Conservation (phyloP, 2,113 vertebrate species). For the Poeciliopsis occidentalis region DNA sequence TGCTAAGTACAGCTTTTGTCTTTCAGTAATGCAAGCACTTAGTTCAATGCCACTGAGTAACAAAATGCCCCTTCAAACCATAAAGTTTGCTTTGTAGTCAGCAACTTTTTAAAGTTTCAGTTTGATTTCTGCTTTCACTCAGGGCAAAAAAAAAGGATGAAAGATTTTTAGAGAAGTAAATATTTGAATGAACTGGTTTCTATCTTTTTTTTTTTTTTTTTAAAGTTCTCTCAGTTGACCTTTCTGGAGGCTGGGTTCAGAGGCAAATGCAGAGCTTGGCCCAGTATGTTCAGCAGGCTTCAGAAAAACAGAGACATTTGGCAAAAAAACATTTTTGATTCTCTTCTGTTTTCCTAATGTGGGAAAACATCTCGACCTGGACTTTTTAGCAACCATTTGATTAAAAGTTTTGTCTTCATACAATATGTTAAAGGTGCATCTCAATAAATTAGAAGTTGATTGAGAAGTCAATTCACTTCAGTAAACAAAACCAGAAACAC, state of each 20-base stretch:
- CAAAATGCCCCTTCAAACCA: not conserved
- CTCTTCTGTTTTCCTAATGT: not conserved
- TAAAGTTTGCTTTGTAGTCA: constrained; percentile 5
- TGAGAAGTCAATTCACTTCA: not conserved
- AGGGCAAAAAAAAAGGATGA: not conserved
- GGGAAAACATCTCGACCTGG: not conserved
- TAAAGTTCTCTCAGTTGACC: not conserved
- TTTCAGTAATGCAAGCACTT: not conserved
- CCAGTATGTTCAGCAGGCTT: not conserved
- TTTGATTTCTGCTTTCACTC: constrained; percentile 3
- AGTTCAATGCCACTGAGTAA: no score
- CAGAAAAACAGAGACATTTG: not conserved
- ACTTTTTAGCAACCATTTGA: not conserved
- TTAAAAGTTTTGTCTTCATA: not conserved
- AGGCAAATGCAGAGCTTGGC: not conserved
- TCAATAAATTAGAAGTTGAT: not conserved
- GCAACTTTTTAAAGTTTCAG: constrained; percentile 8
- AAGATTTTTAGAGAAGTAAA: constrained; percentile 8
- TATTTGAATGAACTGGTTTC: not conserved
- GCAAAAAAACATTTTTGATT: not conserved
- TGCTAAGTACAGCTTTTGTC: not conserved
- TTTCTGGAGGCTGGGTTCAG: not conserved
- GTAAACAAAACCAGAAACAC: not conserved
- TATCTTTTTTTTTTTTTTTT: no score
- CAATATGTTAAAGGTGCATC: not conserved